Conservation (phyloP, 1,140 invertebrate species). For the Macrosteles quadrilineatus region DNA sequence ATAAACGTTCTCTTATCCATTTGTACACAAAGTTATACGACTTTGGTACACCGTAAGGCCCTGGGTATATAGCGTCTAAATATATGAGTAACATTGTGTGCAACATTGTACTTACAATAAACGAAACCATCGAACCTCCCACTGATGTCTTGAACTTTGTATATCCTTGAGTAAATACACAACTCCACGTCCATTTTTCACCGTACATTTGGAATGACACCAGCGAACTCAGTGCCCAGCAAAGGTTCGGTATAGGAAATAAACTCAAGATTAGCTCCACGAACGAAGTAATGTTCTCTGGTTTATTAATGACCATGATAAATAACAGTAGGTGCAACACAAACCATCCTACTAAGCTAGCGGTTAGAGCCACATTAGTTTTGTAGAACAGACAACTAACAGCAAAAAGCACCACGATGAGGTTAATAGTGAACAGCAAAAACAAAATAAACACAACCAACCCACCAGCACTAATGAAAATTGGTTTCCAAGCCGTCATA, state of each 20-base stretch:
- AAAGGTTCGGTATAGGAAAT: neutral
- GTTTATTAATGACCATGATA: neutral
- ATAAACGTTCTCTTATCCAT: neutral
- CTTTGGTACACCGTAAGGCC: neutral
- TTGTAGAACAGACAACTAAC: conserved; percentile 5
- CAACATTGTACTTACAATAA: neutral
- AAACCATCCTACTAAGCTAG: neutral
- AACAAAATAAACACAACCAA: neutral
- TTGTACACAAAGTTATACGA: no score
- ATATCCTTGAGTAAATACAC: neutral
- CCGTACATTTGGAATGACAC: neutral
- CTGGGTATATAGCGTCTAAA: neutral
- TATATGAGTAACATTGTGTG: neutral
- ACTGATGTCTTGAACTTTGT: neutral
- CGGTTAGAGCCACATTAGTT: neutral
- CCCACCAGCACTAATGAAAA: neutral
- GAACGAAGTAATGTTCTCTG: neutral
- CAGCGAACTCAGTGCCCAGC: neutral
- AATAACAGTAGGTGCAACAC: neutral
- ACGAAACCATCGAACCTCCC: neutral
- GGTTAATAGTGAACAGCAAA: neutral
- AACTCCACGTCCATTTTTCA: neutral
- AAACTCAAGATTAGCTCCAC: neutral
- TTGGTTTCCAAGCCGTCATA: neutral
- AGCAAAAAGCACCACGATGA: neutral